These are phyloP conservation scores for Grallaria varia DNA, from an alignment of 2,113 vertebrate genomes.

Conservation along the genomic window DNA sequence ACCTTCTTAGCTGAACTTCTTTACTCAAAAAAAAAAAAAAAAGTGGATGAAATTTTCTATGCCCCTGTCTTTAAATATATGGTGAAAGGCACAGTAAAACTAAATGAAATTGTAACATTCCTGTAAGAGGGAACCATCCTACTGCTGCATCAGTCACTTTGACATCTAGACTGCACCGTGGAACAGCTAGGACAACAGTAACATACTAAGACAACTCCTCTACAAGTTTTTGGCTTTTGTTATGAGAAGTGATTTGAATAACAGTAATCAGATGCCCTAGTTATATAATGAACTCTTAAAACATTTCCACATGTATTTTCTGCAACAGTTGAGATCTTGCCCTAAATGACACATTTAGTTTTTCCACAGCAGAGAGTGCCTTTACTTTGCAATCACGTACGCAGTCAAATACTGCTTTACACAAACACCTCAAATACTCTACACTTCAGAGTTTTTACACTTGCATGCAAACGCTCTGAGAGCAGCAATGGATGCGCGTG, in stretches of 20 bases:
- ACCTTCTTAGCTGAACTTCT: background rate
- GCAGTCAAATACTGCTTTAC: background rate
- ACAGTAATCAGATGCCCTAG: background rate
- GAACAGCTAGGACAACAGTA: background rate
- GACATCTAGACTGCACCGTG: background rate
- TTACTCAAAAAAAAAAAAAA: background rate
- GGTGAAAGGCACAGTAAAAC: background rate
- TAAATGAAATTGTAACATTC: background rate
- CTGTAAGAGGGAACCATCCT: background rate
- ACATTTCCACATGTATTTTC: background rate
- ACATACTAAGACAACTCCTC: background rate
- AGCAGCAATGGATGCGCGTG: background rate
- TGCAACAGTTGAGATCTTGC: background rate
- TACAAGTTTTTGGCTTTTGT: background rate
- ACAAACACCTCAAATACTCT: background rate
- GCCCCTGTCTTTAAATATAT: background rate
- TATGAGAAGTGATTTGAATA: background rate
- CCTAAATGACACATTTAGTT: background rate
- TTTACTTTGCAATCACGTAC: background rate
- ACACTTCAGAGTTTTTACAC: background rate
- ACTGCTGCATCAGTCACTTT: background rate
- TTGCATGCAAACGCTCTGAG: background rate
- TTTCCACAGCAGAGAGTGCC: background rate
- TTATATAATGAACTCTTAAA: background rate
- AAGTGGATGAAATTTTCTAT: background rate